Evolutionary conservation across 2,888 invertebrate genomes (phyloP).

Genomic region (Pediacus dermestoides): DNA sequence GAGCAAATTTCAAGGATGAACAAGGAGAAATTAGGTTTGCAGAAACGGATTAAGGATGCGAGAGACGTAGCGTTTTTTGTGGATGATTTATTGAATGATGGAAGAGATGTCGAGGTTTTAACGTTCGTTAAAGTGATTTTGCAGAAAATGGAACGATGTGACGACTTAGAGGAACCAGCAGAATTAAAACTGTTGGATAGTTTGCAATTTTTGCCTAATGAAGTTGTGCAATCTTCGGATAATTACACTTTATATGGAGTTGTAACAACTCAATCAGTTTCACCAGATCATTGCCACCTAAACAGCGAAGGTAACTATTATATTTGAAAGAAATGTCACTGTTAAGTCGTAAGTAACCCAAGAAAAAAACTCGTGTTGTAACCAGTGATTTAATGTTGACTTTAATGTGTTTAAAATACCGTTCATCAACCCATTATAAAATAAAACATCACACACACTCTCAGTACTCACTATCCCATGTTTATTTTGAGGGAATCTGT

Average conservation of each 20-base stretch:
- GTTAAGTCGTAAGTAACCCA: too few species aligned
- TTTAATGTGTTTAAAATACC: slow-evolving; percentile 15
- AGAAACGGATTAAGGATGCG: slow-evolving; percentile 56
- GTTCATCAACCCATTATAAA: slow-evolving; percentile 12
- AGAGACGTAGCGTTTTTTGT: slow-evolving; percentile 61
- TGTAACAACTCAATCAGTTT: slow-evolving; percentile 62
- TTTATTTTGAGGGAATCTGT: slow-evolving; percentile 9
- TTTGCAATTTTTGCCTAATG: slow-evolving; percentile 56
- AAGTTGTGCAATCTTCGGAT: slow-evolving; percentile 49
- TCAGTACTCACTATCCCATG: not conserved
- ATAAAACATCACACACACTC: not conserved
- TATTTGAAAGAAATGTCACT: too few species aligned
- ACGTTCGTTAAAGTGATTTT: slow-evolving; percentile 64
- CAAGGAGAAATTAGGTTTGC: slow-evolving; percentile 49
- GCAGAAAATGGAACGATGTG: slow-evolving; percentile 62
- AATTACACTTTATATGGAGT: slow-evolving; percentile 55
- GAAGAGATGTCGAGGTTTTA: slow-evolving; percentile 68
- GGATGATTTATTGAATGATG: slow-evolving; percentile 60
- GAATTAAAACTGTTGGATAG: slow-evolving; percentile 42
- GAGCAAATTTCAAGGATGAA: slow-evolving; percentile 49
- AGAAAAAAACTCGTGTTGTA: too few species aligned
- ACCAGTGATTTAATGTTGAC: too few species aligned
- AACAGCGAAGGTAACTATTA: slow-evolving; percentile 54
- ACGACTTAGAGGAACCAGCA: slow-evolving; percentile 54
- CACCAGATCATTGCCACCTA: slow-evolving; percentile 58